phyloP scores from a whole-genome alignment of 2,888 invertebrate genomes.

The Thymelicus sylvestris region DNA sequence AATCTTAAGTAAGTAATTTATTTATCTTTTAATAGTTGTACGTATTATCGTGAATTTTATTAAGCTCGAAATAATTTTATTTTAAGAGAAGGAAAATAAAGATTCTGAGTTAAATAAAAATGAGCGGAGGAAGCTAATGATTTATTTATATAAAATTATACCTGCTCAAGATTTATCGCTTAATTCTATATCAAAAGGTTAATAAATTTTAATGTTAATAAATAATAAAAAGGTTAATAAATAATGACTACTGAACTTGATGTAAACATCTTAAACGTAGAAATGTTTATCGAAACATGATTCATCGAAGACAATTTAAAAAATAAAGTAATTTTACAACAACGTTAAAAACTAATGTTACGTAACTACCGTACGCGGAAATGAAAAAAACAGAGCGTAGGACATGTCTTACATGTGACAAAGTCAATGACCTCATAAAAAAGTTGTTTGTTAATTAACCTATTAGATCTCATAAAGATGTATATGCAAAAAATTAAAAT shows the following conservation, averaged over 20 bases:
- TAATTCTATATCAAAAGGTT: not conserved
- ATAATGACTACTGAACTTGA: not conserved
- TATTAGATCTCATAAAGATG: conserved; percentile 50
- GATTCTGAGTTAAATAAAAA: not conserved
- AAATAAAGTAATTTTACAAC: not conserved
- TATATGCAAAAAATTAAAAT: conserved; percentile 53
- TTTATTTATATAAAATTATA: not conserved
- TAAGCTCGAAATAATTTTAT: conserved; percentile 5
- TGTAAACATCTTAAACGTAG: not conserved
- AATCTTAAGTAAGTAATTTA: conserved; percentile 4
- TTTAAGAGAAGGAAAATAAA: not conserved
- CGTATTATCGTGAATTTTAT: conserved; percentile 1
- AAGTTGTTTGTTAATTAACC: conserved; percentile 55
- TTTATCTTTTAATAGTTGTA: conserved; percentile 11
- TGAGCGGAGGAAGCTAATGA: not conserved
- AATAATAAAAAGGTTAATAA: not conserved
- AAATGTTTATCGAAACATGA: not conserved
- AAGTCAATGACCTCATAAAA: conserved; percentile 52
- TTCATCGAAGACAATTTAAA: not conserved
- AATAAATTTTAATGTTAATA: conserved; percentile 13
- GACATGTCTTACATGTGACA: conserved; percentile 39
- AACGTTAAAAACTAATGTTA: conserved; percentile 12
- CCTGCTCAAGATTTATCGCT: not conserved
- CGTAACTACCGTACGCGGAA: conserved; percentile 27
- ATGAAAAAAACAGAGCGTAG: conserved; percentile 31